Evolutionary conservation across 2,797 vertebrate species (phyloP), one percentile per base, ranked within the genome.

Genomic region (Brotogeris chrysoptera): DNA sequence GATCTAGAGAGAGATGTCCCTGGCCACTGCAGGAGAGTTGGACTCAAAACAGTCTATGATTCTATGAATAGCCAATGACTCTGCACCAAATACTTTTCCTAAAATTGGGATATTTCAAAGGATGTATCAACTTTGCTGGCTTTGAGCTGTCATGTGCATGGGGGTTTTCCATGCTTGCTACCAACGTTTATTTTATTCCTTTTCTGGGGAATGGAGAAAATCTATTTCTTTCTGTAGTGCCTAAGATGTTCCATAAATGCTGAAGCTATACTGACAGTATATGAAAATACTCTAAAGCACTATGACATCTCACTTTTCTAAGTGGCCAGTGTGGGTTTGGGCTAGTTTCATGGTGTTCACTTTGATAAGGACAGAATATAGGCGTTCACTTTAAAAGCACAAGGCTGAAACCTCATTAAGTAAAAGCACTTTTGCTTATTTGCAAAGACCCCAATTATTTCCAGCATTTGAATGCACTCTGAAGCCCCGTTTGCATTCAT

Each of bases 401-500:
- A 85, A 69, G 19, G 41, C 32, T 76, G 72, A 90, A 68, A 47
- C 25, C 52, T 91, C 86, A 70, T 88, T 95, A 88, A 83, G 36
- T 59, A 46, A 82, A 93, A 93, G 15, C 20, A 57, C 83, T 90
- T 78, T 47, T 80, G 70, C 61, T 79, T 60, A 46, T 85, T 76
- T 86, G 82, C 80, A 65, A 66, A 86, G 83, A 11, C 83, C 38
- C n/a, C 34, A 65, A 88, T 88, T 95, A 94, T 30, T 93, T 88
- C 43, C 64, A 41, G 73, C 28, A 47, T 70, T 71, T 86, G 44
- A 95, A 88, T 2, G 3, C 79, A 80, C 44, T 93, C 90, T 61
- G 59, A 95, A 96, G 86, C 57, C 68, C 53, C 38, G 72, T 81
- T 64, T 91, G 68, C 86, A 89, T 92, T 89, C 73, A 39, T 69